phyloP scores from a whole-genome alignment of 2,888 invertebrate species.

The Aplocera efformata region DNA sequence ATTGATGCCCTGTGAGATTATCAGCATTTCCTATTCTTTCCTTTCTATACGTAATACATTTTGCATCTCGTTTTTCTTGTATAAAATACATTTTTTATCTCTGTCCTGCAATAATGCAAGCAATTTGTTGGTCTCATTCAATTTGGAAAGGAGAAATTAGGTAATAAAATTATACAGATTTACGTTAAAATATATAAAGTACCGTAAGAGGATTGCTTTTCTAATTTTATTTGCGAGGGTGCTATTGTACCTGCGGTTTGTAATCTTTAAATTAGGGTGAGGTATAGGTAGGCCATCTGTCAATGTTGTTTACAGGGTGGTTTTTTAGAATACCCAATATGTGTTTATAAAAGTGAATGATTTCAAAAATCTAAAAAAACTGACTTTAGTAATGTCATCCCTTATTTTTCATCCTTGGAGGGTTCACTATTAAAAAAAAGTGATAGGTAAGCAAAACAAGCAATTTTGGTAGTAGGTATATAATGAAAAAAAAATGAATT shows the following conservation, averaged over 20 bases:
- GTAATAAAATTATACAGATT: conserved; percentile 77
- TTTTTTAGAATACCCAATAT: too few relatives aligned
- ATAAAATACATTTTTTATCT: conserved; percentile 2
- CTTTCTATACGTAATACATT: conserved; percentile 5
- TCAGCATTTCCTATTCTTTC: conserved; percentile 21
- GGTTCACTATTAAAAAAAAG: too few relatives aligned
- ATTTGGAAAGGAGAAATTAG: conserved; percentile 47
- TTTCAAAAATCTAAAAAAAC: too few relatives aligned
- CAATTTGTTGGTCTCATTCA: conserved; percentile 48
- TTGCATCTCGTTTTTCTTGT: conserved; percentile 15
- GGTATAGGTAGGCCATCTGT: conserved; percentile 18
- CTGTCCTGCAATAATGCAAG: conserved; percentile 33
- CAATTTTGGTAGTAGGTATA: too few relatives aligned
- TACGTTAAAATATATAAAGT: conserved; percentile 44
- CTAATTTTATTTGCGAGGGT: conserved; percentile 49
- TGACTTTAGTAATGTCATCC: too few relatives aligned
- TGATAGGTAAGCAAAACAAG: too few relatives aligned
- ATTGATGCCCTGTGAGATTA: conserved; percentile 43
- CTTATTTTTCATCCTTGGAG: too few relatives aligned
- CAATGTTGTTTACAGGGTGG: conserved; percentile 3
- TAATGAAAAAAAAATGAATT: too few relatives aligned
- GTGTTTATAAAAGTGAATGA: too few relatives aligned
- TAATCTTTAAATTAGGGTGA: conserved; percentile 40
- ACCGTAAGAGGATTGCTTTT: conserved; percentile 60
- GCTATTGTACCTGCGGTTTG: conserved; percentile 44